Percentiles rank a stretch among this genome's conserved stretches.
These are phyloP conservation scores for Stegostoma tigrinum DNA, from an alignment of 2,113 vertebrate species.

Conservation along the genomic window DNA sequence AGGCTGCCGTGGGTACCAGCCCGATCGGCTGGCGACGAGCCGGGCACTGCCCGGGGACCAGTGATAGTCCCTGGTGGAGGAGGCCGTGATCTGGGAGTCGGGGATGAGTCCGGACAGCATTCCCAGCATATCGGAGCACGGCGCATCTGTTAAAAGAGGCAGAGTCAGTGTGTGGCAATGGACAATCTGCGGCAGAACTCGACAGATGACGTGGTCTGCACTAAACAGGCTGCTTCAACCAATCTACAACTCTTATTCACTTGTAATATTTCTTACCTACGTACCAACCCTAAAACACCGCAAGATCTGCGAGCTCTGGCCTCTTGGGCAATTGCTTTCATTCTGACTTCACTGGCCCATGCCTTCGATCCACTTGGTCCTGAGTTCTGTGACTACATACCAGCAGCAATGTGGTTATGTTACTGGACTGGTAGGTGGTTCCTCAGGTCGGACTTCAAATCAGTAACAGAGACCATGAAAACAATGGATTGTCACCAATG, in stretches of 20 bases:
- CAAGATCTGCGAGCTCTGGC: not conserved
- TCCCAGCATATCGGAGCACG: slow-evolving; percentile 88
- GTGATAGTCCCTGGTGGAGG: slow-evolving; percentile 85
- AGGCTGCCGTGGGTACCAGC: slow-evolving; percentile 83
- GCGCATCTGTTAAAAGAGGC: slow-evolving; percentile 68
- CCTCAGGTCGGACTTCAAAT: no score
- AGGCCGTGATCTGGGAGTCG: slow-evolving; percentile 85
- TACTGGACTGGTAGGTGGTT: no score
- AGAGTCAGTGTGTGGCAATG: slow-evolving; percentile 12
- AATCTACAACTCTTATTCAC: not conserved
- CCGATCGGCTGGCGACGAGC: slow-evolving; percentile 85
- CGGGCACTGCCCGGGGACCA: slow-evolving; percentile 82
- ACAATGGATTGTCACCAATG: no score
- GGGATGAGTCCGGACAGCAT: slow-evolving; percentile 89
- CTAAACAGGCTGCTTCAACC: not conserved
- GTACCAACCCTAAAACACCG: not conserved
- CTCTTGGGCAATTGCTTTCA: not conserved
- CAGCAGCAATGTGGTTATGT: no score
- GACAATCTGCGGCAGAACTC: not conserved
- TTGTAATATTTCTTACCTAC: not conserved
- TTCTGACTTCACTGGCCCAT: not conserved
- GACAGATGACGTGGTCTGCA: not conserved
- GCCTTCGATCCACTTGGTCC: not conserved
- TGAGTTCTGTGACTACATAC: not conserved
- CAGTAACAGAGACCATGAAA: no score